phyloP scores from a whole-genome alignment of 2,113 vertebrate genomes.

The Egretta garzetta region DNA sequence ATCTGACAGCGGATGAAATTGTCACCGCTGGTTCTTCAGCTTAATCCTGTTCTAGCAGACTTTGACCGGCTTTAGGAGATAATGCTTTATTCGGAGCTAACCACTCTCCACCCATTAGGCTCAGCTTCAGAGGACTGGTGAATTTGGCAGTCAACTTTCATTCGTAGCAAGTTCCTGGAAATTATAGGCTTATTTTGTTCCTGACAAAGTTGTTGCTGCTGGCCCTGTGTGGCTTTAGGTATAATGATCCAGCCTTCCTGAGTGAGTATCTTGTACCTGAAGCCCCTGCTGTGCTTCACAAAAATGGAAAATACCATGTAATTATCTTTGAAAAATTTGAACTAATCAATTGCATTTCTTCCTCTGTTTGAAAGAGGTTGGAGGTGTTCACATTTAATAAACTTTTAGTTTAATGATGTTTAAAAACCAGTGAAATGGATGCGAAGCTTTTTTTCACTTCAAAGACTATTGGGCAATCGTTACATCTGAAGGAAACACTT shows the following conservation, averaged over 20 bases:
- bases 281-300: not conserved
- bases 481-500: slow-evolving; percentile 48
- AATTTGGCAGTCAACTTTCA: not conserved
- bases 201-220: not conserved
- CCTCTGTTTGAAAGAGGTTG: not conserved
- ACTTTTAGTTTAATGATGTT: slow-evolving; percentile 57
- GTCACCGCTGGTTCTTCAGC: not conserved
- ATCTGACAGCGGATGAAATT: not conserved
- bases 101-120: not conserved
- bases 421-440: not conserved
- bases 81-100: not conserved
- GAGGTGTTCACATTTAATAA: slow-evolving; percentile 16
- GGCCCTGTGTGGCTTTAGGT: not conserved
- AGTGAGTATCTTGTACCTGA: not conserved
- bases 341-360: not conserved
- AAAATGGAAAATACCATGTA: not conserved
- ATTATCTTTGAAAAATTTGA: not conserved
- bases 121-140: not conserved
- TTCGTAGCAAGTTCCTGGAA: not conserved
- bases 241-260: rapidly evolving
- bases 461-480: slow-evolving; percentile 20
- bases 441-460: slow-evolving; percentile 39
- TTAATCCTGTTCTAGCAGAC: not conserved
- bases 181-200: not conserved
- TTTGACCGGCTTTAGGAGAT: not conserved